Evolutionary conservation across 1,140 invertebrate species (phyloP).

Genomic region (Penaeus indicus): DNA sequence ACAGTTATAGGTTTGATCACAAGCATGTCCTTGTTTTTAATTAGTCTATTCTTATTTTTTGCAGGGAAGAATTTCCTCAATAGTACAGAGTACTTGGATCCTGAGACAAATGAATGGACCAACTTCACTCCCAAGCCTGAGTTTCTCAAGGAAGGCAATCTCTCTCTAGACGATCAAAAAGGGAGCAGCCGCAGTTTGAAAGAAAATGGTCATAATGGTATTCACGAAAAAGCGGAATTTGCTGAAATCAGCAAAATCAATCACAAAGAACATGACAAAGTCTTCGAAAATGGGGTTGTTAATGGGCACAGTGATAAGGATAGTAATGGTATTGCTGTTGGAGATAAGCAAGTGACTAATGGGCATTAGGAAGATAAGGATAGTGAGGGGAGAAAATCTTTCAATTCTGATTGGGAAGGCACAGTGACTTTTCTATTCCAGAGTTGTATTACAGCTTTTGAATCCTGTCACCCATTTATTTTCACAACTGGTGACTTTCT

Average conservation of each 20-base stretch:
- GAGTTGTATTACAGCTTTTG: too few species aligned
- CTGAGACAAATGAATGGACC: conserved; percentile 80
- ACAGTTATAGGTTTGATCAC: neutral
- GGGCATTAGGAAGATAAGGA: too few species aligned
- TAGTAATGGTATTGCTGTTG: too few species aligned
- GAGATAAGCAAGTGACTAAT: too few species aligned
- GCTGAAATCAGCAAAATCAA: too few species aligned
- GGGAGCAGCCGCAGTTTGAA: neutral
- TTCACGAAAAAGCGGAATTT: neutral
- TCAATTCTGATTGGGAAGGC: too few species aligned
- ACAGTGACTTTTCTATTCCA: too few species aligned
- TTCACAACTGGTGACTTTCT: neutral
- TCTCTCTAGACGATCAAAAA: neutral
- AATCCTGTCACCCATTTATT: too few species aligned
- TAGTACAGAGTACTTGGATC: conserved; percentile 84
- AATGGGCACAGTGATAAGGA: too few species aligned
- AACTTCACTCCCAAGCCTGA: conserved; percentile 66
- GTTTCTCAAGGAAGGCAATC: conserved; percentile 13
- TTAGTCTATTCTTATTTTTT: neutral
- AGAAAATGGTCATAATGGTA: neutral
- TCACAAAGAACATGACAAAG: too few species aligned
- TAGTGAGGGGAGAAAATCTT: too few species aligned
- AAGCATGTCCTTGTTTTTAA: neutral
- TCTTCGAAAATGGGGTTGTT: too few species aligned
- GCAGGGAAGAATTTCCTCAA: conserved; percentile 82